These are phyloP conservation scores for Serilophus lunatus DNA, from an alignment of 2,113 vertebrate species.

Conservation along the genomic window DNA sequence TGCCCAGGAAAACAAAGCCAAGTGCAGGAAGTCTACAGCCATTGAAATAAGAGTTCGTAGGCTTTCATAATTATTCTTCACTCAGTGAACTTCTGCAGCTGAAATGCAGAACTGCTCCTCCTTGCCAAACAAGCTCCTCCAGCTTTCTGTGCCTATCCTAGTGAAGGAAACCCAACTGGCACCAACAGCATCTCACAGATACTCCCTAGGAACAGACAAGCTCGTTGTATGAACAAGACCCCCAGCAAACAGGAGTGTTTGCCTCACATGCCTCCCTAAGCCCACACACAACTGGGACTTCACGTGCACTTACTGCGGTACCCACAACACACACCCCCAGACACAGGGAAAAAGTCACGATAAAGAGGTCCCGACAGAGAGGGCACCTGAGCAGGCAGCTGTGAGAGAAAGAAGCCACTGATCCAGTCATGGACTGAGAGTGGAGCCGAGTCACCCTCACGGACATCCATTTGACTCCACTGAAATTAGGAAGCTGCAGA, in stretches of 20 bases:
- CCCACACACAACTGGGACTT: neutral
- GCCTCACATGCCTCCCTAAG: neutral
- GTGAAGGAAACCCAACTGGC: neutral
- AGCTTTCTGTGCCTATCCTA: fast-evolving
- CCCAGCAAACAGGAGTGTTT: neutral
- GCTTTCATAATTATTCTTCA: neutral
- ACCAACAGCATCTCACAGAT: neutral
- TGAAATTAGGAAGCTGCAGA: neutral
- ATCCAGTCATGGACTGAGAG: neutral
- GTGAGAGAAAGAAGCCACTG: neutral
- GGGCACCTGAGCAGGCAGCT: neutral
- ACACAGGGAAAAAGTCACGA: too few relatives aligned
- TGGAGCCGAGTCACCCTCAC: neutral
- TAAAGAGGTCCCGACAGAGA: too few relatives aligned
- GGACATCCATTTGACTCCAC: neutral
- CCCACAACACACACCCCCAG: neutral
- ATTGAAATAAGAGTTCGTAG: neutral
- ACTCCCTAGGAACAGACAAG: neutral
- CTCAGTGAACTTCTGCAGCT: neutral
- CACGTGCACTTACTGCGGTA: neutral
- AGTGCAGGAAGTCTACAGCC: neutral
- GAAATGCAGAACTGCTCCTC: neutral
- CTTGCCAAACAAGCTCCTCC: slow-evolving; percentile 1
- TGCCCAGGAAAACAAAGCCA: neutral
- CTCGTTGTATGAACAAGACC: neutral